phyloP scores from a whole-genome alignment of 2,797 vertebrate genomes.

The Mus caroli region DNA sequence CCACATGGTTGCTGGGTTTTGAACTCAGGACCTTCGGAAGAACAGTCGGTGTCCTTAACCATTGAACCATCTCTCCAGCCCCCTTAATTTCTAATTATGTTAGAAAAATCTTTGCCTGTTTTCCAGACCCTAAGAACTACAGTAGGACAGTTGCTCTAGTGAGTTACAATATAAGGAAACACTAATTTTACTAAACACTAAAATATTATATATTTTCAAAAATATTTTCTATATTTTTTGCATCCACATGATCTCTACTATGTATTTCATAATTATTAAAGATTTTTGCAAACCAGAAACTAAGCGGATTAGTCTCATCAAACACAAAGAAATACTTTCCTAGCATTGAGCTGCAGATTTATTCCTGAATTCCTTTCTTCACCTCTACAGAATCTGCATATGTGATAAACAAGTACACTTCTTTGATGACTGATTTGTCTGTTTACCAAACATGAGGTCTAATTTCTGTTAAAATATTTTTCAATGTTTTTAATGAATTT shows the following conservation, averaged over 20 bases:
- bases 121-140: neutral
- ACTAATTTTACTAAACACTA: conserved; percentile 69
- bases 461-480: conserved; percentile 88
- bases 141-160: neutral
- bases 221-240: conserved; percentile 72
- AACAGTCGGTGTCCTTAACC: no score
- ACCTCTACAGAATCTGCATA: conserved; percentile 44
- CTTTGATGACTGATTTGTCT: conserved; percentile 80
- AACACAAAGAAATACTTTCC: conserved; percentile 68
- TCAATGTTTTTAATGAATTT: conserved; percentile 91
- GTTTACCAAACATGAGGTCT: conserved; percentile 85
- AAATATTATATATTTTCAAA: conserved; percentile 75
- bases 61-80: no score
- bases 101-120: conserved; percentile 5
- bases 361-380: conserved; percentile 75
- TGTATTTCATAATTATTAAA: conserved; percentile 64
- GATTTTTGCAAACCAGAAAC: conserved; percentile 66
- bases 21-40: no score
- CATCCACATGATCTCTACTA: conserved; percentile 66
- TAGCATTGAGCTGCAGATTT: conserved; percentile 58
- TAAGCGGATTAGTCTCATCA: conserved; percentile 33
- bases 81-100: conserved; percentile 25
- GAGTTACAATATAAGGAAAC: conserved; percentile 79
- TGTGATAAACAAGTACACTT: conserved; percentile 73
- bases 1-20: no score